Evolutionary conservation across 2,113 vertebrate species (phyloP).

Genomic region (Alouatta palliata): DNA sequence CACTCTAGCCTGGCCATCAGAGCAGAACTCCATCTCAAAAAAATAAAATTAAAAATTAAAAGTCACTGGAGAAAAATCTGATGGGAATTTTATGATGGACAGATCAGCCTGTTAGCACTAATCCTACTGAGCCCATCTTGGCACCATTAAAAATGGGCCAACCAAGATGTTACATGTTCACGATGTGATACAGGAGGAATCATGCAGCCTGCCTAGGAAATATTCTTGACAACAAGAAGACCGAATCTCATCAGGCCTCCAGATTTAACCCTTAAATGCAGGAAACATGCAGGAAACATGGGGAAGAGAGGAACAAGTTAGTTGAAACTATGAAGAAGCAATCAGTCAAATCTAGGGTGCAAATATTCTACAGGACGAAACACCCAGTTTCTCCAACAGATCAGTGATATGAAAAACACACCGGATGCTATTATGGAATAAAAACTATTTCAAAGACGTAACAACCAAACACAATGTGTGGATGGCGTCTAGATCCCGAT

Average conservation of each 20-base stretch:
- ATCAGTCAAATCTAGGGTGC: background rate
- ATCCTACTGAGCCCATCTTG: background rate
- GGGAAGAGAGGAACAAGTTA: background rate
- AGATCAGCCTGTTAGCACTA: background rate
- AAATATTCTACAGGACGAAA: background rate
- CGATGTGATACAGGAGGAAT: fast-evolving
- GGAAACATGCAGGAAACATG: background rate
- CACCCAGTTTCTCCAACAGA: background rate
- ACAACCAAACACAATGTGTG: background rate
- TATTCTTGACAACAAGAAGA: background rate
- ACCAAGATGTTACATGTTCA: background rate
- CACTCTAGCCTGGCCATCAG: no score
- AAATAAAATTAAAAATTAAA: background rate
- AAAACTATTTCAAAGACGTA: background rate
- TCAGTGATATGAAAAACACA: no score
- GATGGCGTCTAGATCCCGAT: background rate
- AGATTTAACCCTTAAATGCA: background rate
- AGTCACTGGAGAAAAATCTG: background rate
- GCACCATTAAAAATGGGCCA: background rate
- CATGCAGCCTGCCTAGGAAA: background rate
- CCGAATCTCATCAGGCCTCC: background rate
- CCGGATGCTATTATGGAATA: background rate
- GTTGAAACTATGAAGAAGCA: background rate
- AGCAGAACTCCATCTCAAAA: no score
- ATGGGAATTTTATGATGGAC: background rate